phyloP scores from a whole-genome alignment of 2,797 vertebrate species.

The Phoeniculus purpureus region DNA sequence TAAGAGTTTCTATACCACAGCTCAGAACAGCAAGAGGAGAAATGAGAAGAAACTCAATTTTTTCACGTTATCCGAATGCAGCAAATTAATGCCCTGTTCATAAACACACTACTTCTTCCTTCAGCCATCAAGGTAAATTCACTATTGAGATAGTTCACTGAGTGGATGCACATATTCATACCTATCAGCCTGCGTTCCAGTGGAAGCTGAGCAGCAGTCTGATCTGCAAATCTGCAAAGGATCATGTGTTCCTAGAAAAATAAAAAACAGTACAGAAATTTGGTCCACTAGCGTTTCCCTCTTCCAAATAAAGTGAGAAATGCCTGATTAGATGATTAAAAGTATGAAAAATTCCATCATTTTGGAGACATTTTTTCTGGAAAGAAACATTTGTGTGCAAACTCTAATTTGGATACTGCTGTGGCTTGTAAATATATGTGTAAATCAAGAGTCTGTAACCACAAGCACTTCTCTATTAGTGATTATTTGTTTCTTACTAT shows the following conservation, averaged over 20 bases:
- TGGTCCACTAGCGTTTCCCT: neutral
- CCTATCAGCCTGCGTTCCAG: slow-evolving; percentile 87
- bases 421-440: neutral
- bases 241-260: slow-evolving; percentile 93
- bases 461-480: neutral
- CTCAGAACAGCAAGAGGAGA: neutral
- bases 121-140: neutral
- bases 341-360: neutral
- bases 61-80: neutral
- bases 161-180: slow-evolving; percentile 73
- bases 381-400: neutral
- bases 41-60: neutral
- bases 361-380: neutral
- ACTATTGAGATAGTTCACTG: neutral
- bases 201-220: slow-evolving; percentile 92
- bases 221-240: slow-evolving; percentile 96
- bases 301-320: neutral
- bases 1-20: neutral
- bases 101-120: neutral
- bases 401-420: neutral
- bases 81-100: neutral
- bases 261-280: neutral
- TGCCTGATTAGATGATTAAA: neutral
- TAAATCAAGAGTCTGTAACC: neutral
- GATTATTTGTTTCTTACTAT: neutral